Evolutionary conservation across 2,797 vertebrate species (phyloP), one percentile per base, ranked within the genome.

Genomic region (Champsocephalus gunnari): DNA sequence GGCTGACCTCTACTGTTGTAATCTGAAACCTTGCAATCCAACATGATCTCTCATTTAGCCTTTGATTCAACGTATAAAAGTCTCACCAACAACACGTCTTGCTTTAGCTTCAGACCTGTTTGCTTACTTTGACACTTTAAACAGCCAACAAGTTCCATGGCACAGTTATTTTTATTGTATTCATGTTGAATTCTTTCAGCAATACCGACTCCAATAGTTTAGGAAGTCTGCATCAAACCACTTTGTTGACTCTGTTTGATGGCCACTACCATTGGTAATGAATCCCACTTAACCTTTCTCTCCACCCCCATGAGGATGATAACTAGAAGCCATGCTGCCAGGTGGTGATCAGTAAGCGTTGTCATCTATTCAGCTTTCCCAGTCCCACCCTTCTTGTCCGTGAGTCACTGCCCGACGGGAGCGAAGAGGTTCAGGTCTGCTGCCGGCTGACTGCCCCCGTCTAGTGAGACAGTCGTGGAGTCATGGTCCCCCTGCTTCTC

Each of bases 61-160:
- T 78, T 79, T 80, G 55, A 79, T 75, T 81, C n/a, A 56, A 77
- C 62, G 59, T 80, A 77, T 80, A 62, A 60, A 81, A 64, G 19
- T 49, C 56, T 72, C 9, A 51, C 28, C 66, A 55, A 17, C 48
- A n/a, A n/a, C 34, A 4, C 12, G 11, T 45, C 48, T 9, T 12
- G 13, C 10, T 19, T 3, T 16, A 66, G 54, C 55, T 43, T 49
- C 48, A 5, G n/a, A 6, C 10, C 9, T 10, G 53, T 55, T 53
- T n/a, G 8, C 34, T 66, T n/a, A 14, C 50, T 45, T 38, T 61
- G 66, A 75, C 12, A 49, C 53, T n/a, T 2, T 21, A 38, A 21
- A 28, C 60, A 45, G 8, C 9, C n/a, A 19, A 51, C 48, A 10
- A 56, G 78, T 75, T 57, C 13, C 1, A 5, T n/a, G n/a, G 45